Evolutionary conservation across 2,113 vertebrate genomes (phyloP), one percentile per base, ranked within the genome.

Genomic region (Myotis yumanensis): DNA sequence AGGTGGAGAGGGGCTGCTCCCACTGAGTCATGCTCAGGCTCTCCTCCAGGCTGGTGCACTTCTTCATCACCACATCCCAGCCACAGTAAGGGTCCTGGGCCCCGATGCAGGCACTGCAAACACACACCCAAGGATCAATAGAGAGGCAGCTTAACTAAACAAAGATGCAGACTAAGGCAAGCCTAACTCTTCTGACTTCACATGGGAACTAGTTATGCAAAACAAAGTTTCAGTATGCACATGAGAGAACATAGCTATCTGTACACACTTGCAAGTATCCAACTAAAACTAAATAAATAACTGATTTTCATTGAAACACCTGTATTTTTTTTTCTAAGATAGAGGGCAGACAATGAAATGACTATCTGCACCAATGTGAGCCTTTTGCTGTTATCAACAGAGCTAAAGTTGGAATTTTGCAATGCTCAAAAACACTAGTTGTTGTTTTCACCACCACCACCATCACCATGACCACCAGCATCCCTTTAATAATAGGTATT

Each of bases 61-160:
- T 99, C 98, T 99, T 99, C 97, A 99, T 98, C 90, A 99, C 98
- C 97, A 99, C 81, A 81, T 99, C 99, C 99, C 99, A 99, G 87
- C 99, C 99, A 75, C 99, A 99, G 76, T 99, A 99, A 0, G 99
- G 99, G 97, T 99, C 99, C 91, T 99, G 99, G 85, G 99, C 99
- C 83, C 99, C 99, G 37, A 99, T 98, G 92, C 99, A 99, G 35
- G 99, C 97, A 77, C 99, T 99, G 98, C 59, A 92, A 96, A 96
- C 62, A 89, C 66, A 98, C 93, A 96, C 0, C 82, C 75, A 89
- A 91, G 94, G 48, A 40, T 96, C 79, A 97, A 9, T 5, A 48
- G 37, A 88, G 48, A 76, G 72, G 30, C 10, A 18, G 16, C n/a
- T 16, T 48, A 30, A 9, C 5, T 2, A 2, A 20, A 8, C 16